Conservation (phyloP, 2,113 vertebrate genomes). For the Chelonoidis abingdonii region DNA sequence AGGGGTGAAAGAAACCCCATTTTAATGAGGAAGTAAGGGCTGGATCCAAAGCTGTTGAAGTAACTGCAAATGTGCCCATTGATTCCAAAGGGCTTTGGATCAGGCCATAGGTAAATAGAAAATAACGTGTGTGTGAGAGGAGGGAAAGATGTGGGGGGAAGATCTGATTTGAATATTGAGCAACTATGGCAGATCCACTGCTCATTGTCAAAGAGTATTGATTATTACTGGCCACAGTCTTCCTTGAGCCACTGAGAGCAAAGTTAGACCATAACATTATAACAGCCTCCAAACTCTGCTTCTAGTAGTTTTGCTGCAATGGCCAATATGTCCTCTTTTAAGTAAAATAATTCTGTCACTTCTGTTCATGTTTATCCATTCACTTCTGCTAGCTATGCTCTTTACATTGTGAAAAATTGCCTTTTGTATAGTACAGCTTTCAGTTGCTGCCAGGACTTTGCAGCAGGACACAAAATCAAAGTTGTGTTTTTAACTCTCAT, state of each 20-base stretch:
- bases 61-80: neutral
- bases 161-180: neutral
- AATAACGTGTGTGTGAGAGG: accelerated
- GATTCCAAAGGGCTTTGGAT: neutral
- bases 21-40: neutral
- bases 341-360: neutral
- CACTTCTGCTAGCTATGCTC: neutral
- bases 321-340: neutral
- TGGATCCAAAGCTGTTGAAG: neutral
- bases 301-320: neutral
- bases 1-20: neutral
- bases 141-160: neutral
- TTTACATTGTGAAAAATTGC: neutral
- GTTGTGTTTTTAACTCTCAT: neutral
- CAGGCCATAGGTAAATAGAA: neutral
- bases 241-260: accelerated
- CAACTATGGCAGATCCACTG: neutral
- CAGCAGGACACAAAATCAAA: accelerated
- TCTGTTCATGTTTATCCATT: neutral
- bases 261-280: neutral
- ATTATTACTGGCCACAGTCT: neutral
- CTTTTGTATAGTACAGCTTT: neutral
- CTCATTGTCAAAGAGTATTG: neutral
- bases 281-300: neutral
- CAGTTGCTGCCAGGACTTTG: accelerated